Base-by-base conservation (phyloP, 2,113 vertebrate species). In the Bambusicola thoracicus region DNA sequence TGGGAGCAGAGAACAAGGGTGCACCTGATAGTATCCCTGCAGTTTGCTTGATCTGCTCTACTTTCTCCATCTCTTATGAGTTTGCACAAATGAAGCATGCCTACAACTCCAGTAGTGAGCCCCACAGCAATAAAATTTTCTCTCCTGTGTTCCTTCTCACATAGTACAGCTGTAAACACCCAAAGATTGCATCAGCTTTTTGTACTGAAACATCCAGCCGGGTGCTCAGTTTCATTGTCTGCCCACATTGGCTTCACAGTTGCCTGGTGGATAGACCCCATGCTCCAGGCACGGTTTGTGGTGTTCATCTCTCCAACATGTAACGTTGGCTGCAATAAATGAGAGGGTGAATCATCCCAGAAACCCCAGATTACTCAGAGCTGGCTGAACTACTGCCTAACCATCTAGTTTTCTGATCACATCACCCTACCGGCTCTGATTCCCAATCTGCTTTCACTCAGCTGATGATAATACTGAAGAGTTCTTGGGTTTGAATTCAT, bases 241-340 rank as follows among this genome's bases (percentile, higher is more conserved):
- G n/a, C 61, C 51, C 0, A 0, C 44, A 29, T 7, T 5, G n/a
- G 53, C 40, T 34, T n/a, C 41, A n/a, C 10, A 11, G 41, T 41
- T 91, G 75, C 87, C 53, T 19, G 49, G 69, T 0, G 0, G 62
- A 68, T 55, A 15, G 0, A 2, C 8, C 29, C 15, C 4, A 1
- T 32, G 44, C 30, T 73, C 3, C 1, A 85, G 53, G 44, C 24
- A 15, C 1, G 0, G 16, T 9, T 56, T 1, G 0, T 32, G n/a
- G 27, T 53, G 20, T 72, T 89, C 75, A 56, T 75, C 74, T 75
- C 32, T n/a, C 36, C 36, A 17, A 4, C 0, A 0, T 24, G 29
- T 56, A 8, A 7, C 36, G 68, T 72, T 22, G 63, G 19, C 44
- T 80, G 11, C 21, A 5, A 21, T 14, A 77, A 56, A 51, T 34